Conservation (phyloP, 35 echinoderm and acorn worm genomes). For the Apostichopus japonicus region DNA sequence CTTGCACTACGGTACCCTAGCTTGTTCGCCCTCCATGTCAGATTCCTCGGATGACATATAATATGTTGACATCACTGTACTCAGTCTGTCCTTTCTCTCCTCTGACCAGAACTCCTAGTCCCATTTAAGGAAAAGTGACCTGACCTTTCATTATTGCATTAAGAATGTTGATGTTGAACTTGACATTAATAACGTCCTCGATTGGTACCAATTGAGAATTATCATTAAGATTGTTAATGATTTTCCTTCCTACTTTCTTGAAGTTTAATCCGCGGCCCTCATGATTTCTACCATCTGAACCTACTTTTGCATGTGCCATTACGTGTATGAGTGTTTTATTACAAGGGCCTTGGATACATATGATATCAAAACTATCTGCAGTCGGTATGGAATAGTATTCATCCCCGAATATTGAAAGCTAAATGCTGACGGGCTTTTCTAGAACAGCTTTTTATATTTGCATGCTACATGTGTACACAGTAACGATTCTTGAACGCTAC, state of each 20-base stretch:
- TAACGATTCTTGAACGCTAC: background rate
- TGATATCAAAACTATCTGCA: background rate
- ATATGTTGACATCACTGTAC: no score
- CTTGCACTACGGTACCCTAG: no score
- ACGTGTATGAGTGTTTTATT: background rate
- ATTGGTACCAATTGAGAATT: background rate
- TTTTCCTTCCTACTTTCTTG: background rate
- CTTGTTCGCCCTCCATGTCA: no score
- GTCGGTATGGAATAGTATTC: background rate
- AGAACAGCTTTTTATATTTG: background rate
- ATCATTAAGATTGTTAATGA: conserved; percentile 7
- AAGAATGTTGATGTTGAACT: background rate
- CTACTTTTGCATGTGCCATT: conserved; percentile 41
- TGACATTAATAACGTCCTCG: background rate
- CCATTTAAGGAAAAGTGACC: no score
- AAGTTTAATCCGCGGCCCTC: background rate
- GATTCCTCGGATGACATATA: no score
- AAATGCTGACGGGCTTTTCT: background rate
- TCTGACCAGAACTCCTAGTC: no score
- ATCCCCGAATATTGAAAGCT: background rate
- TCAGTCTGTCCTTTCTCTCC: no score
- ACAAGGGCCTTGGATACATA: background rate
- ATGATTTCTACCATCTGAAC: background rate
- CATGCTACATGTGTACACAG: conserved; percentile 1
- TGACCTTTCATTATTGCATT: background rate